Base-by-base conservation (phyloP, 2,888 invertebrate species). In the Notodromas monacha region DNA sequence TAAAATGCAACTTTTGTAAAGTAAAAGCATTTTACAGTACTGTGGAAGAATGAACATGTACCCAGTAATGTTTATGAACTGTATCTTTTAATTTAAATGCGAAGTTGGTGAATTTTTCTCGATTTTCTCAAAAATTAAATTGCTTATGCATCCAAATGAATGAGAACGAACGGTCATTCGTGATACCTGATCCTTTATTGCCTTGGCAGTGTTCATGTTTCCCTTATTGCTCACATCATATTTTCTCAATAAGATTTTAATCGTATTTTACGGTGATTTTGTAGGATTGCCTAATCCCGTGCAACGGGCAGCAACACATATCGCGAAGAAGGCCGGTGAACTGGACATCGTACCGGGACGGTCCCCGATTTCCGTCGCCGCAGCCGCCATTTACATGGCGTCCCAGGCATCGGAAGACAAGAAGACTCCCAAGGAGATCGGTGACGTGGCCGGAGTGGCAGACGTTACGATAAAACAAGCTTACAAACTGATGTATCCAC, bases 361-460 rank as follows among this genome's bases (percentile, higher is more conserved):
- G 31, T 55, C 56, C 41, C 58, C 59, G 3, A 54, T 59, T 28
- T 59, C 58, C 3, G 54, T 58, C 11, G 57, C 58, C 3, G 58
- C 59, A 16, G 58, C 58, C 12, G 56, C 59, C 21, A 60, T 58
- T 36, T 58, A 56, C 40, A 55, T 58, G 57, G 59, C 58, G 3
- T 52, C 53, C 3, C 56, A 54, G 68, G 81, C 86, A 0, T 81
- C 79, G 0, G 77, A 76, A 40, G 72, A 77, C 45, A 76, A 89
- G 46, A 65, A 74, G 40, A 74, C 76, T 37, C 15, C 8, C 26
- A 27, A 16, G 54, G 58, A 58, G 36, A 58, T 58, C 37, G 56
- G 57, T 4, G 57, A 58, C 32, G 50, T 58, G 26, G 55, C 58
- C 15, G 58, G 58, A 8, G 58, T 56, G 2, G 59, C 59, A 8